Percentiles rank a stretch among this genome's conserved stretches.
These are phyloP conservation scores for Myzus persicae DNA, from an alignment of 1,140 invertebrate genomes.

Conservation along the genomic window DNA sequence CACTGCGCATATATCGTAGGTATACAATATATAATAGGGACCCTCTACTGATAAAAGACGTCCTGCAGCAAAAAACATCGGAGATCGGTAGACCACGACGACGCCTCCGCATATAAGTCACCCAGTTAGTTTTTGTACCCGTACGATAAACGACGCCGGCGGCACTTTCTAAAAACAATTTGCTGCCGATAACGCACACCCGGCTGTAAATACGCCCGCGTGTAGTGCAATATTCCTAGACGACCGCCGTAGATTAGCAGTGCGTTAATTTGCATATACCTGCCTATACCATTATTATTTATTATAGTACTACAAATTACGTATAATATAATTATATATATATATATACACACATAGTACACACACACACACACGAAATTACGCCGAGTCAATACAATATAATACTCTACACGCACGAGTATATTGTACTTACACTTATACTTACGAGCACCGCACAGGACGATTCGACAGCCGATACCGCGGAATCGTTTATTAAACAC, in stretches of 20 bases:
- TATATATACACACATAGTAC: too few species aligned
- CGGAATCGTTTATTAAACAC: background rate
- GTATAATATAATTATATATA: too few species aligned
- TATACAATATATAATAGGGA: background rate
- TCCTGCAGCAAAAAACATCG: background rate
- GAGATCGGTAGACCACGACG: constrained; percentile 20
- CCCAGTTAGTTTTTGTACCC: background rate
- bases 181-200: background rate
- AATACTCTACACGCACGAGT: background rate
- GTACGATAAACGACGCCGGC: background rate
- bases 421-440: background rate
- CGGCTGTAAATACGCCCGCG: background rate
- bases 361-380: too few species aligned
- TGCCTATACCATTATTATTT: background rate
- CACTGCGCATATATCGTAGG: background rate
- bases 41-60: constrained; percentile 33
- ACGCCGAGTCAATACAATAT: background rate
- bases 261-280: background rate
- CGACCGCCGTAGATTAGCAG: background rate
- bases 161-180: constrained; percentile 25
- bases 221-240: background rate
- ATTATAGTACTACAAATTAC: background rate
- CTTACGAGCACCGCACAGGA: background rate
- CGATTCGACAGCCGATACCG: background rate
- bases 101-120: background rate